A percentile compares a stretch with the other conserved stretches of the same genome.
These are phyloP conservation scores for Brachionichthys hirsutus DNA, from an alignment of 2,113 vertebrate species.

Conservation along the genomic window DNA sequence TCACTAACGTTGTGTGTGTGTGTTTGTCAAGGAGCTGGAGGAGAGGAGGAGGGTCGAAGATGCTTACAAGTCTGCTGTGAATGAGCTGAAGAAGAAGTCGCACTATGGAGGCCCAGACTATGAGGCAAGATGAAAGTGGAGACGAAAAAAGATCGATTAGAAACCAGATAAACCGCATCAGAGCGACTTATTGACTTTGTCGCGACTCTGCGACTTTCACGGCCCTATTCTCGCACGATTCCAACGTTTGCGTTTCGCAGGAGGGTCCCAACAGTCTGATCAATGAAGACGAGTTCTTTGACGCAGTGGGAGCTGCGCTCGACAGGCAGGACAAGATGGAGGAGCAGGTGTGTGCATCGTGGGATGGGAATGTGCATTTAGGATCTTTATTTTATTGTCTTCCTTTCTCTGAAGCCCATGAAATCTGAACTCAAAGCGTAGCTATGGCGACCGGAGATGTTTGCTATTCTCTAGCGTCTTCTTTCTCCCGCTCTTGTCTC, in stretches of 20 bases:
- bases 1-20: background rate
- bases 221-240: too few species aligned
- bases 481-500: slow-evolving; percentile 35
- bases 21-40: slow-evolving; percentile 83
- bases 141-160: too few species aligned
- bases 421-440: background rate
- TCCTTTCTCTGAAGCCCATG: background rate
- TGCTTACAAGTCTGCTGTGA: slow-evolving; percentile 87
- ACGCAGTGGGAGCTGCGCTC: slow-evolving; percentile 96
- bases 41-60: slow-evolving; percentile 89
- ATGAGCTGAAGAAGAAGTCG: slow-evolving; percentile 94
- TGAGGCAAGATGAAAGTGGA: slow-evolving; percentile 78
- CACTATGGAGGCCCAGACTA: slow-evolving; percentile 98
- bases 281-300: slow-evolving; percentile 98
- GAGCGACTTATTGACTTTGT: background rate
- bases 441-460: too few species aligned
- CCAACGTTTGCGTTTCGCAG: slow-evolving; percentile 67
- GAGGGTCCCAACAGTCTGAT: slow-evolving; percentile 98
- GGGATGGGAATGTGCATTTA: too few species aligned
- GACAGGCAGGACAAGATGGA: slow-evolving; percentile 99
- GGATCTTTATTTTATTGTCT: background rate
- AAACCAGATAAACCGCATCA: background rate
- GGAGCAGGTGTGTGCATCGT: slow-evolving; percentile 95
- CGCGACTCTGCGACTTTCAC: background rate
- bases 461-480: background rate